Conservation (phyloP, 2,888 invertebrate genomes). For the Auanema freiburgensis region DNA sequence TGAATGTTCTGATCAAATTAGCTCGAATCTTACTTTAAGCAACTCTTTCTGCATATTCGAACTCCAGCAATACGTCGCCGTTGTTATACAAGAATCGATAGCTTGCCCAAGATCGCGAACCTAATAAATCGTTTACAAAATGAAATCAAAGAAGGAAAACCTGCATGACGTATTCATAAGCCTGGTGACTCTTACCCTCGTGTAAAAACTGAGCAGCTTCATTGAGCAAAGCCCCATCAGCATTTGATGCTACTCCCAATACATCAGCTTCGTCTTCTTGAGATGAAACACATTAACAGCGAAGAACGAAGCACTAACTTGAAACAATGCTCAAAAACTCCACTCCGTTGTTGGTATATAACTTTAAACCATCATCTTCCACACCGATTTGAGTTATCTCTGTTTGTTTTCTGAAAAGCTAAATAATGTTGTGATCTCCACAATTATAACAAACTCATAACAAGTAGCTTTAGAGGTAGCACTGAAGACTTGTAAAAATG, state of each 20-base stretch:
- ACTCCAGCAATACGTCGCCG: constrained; percentile 29
- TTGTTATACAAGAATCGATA: constrained; percentile 36
- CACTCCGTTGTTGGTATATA: constrained; percentile 27
- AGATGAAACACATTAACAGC: neutral
- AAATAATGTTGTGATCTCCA: neutral
- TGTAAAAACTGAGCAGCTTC: constrained; percentile 30
- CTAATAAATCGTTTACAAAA: neutral
- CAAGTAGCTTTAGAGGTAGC: neutral
- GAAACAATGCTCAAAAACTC: constrained; percentile 30
- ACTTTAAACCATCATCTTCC: constrained; percentile 36
- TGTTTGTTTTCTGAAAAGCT: constrained; percentile 70
- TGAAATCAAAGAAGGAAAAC: constrained; percentile 13
- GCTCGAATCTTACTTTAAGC: constrained; percentile 21
- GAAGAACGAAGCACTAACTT: constrained; percentile 2
- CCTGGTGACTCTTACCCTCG: constrained; percentile 25
- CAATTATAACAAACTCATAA: constrained; percentile 10
- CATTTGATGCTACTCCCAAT: constrained; percentile 27
- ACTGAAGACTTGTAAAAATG: constrained; percentile 13
- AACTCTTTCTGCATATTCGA: constrained; percentile 29
- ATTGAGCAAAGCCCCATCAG: constrained; percentile 40
- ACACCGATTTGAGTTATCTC: constrained; percentile 29
- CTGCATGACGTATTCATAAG: constrained; percentile 30
- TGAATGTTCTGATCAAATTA: constrained; percentile 5
- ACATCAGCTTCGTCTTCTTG: constrained; percentile 24
- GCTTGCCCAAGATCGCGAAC: constrained; percentile 33